Conservation (phyloP, 2,888 invertebrate species). For the Clitarchus hookeri region DNA sequence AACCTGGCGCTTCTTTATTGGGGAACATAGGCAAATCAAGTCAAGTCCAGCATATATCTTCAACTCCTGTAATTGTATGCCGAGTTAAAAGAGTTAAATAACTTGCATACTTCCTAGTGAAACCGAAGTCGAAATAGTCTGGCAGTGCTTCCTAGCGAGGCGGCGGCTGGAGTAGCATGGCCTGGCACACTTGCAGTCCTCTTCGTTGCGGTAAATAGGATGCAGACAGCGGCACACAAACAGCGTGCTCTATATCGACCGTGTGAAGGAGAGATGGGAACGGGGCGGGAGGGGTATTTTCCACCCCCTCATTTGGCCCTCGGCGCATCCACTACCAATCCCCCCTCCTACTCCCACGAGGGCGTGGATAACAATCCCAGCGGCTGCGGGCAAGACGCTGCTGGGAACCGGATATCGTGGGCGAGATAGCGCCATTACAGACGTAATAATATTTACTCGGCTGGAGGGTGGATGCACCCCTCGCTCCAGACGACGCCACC, state of each 20-base stretch:
- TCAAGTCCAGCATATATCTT: too few relatives aligned
- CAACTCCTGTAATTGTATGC: too few relatives aligned
- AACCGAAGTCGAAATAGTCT: too few relatives aligned
- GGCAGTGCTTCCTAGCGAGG: constrained; percentile 3
- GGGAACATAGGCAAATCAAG: too few relatives aligned
- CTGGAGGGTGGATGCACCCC: background rate
- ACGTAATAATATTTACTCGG: background rate
- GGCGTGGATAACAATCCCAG: background rate
- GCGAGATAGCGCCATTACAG: background rate
- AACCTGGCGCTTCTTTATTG: too few relatives aligned
- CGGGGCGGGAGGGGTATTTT: background rate
- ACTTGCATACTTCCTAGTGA: too few relatives aligned
- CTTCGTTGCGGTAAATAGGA: background rate
- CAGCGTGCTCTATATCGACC: background rate
- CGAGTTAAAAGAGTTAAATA: too few relatives aligned
- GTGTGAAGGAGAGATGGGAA: background rate
- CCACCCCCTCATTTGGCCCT: background rate
- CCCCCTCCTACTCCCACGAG: too few relatives aligned
- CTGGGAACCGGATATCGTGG: background rate
- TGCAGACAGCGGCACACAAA: background rate
- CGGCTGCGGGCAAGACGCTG: background rate
- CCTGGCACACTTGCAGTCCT: background rate
- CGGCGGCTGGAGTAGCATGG: background rate
- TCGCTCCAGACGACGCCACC: background rate
- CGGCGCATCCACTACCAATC: background rate